Conservation (phyloP, 2,113 vertebrate genomes). For the Leptobrachium leishanense region DNA sequence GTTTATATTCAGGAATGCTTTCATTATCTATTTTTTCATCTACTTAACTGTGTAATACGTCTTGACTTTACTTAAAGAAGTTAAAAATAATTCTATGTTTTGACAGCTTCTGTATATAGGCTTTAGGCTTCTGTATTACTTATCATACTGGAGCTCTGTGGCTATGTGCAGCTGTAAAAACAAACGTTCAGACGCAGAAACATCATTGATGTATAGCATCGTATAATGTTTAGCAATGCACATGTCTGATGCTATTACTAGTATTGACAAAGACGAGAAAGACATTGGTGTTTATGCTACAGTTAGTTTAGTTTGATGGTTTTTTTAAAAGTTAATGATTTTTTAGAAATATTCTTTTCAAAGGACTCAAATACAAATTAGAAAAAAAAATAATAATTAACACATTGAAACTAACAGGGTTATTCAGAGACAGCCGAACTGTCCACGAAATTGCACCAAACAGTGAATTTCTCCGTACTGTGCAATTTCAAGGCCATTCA, state of each 20-base stretch:
- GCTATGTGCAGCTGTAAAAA: conserved; percentile 41
- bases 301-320: conserved; percentile 4
- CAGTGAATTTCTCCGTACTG: no score
- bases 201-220: conserved; percentile 34
- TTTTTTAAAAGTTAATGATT: neutral
- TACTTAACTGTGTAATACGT: neutral
- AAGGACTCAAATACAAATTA: conserved; percentile 1
- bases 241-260: conserved; percentile 34
- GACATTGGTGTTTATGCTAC: neutral
- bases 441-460: no score
- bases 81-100: conserved; percentile 24
- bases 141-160: conserved; percentile 27
- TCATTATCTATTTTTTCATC: neutral
- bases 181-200: conserved; percentile 29
- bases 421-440: no score
- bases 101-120: conserved; percentile 46
- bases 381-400: neutral
- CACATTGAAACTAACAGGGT: no score
- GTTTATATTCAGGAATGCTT: no score
- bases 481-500: no score
- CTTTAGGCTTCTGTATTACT: conserved; percentile 40
- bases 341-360: neutral
- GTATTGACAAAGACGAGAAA: conserved; percentile 23
- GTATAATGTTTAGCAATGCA: conserved; percentile 38
- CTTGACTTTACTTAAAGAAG: neutral